A percentile compares a stretch with the other conserved stretches of the same genome.
phyloP scores from a whole-genome alignment of 2,113 vertebrate species.

The Carlito syrichta region DNA sequence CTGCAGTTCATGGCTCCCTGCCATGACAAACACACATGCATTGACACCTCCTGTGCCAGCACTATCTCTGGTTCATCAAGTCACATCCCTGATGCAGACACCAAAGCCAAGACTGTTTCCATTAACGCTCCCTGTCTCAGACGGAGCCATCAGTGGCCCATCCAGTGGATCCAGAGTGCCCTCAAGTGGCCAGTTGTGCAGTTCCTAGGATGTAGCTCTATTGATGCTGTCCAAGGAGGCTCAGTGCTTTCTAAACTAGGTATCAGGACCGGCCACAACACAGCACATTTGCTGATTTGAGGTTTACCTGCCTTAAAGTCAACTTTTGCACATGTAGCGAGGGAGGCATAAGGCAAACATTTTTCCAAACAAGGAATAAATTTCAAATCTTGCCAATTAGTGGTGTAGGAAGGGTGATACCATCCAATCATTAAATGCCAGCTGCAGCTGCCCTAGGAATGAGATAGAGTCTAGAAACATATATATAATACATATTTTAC shows the following conservation, averaged over 20 bases:
- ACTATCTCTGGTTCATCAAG: not conserved
- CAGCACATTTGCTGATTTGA: not conserved
- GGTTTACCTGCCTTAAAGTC: accelerated
- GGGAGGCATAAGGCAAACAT: not conserved
- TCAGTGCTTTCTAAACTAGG: not conserved
- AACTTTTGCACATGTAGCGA: not conserved
- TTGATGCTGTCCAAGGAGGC: accelerated
- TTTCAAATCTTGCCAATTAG: not conserved
- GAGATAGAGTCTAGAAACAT: too few species aligned
- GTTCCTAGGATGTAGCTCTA: accelerated
- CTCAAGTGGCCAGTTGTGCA: not conserved
- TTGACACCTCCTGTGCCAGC: not conserved
- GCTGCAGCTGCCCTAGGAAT: not conserved
- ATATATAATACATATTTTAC: too few species aligned
- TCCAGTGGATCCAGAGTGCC: not conserved
- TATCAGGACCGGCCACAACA: accelerated
- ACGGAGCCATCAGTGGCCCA: accelerated
- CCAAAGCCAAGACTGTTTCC: not conserved
- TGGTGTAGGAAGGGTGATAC: not conserved
- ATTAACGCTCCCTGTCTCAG: not conserved
- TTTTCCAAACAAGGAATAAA: not conserved
- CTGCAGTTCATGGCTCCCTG: not conserved
- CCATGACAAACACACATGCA: not conserved
- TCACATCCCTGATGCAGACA: accelerated
- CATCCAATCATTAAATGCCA: not conserved